Evolutionary conservation across 2,888 invertebrate genomes (phyloP).

Genomic region (Acanthosoma haemorrhoidale): DNA sequence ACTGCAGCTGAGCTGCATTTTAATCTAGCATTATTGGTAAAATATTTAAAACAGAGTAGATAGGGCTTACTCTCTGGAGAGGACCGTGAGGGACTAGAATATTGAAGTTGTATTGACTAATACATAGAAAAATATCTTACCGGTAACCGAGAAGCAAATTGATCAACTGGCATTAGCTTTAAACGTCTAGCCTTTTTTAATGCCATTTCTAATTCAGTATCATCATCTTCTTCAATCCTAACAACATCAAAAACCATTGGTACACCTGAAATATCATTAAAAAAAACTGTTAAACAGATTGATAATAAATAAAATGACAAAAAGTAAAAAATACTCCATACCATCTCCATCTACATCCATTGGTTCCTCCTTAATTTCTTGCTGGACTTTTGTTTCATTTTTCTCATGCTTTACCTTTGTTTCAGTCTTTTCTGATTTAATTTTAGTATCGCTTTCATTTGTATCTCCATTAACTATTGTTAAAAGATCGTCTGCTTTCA

Average conservation of each 20-base stretch:
- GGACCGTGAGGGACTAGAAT: too few species aligned
- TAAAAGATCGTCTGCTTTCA: slow-evolving; percentile 67
- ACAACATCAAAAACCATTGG: slow-evolving; percentile 51
- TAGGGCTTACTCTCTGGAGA: too few species aligned
- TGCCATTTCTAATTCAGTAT: slow-evolving; percentile 60
- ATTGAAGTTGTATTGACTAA: too few species aligned
- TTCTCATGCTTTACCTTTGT: not conserved
- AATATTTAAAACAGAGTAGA: too few species aligned
- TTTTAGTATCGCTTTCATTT: not conserved
- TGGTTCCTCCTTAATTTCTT: slow-evolving; percentile 49
- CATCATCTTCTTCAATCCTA: slow-evolving; percentile 64
- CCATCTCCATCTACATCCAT: slow-evolving; percentile 55
- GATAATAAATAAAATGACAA: not conserved
- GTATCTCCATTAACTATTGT: slow-evolving; percentile 37
- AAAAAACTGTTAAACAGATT: not conserved
- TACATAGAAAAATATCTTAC: not conserved
- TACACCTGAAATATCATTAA: not conserved
- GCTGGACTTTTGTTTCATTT: slow-evolving; percentile 29
- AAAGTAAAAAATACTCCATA: not conserved
- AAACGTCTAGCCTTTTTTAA: slow-evolving; percentile 66
- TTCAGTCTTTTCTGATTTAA: too few species aligned
- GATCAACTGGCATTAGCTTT: slow-evolving; percentile 52
- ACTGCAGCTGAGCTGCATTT: too few species aligned
- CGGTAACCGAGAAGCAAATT: slow-evolving; percentile 35
- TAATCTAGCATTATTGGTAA: too few species aligned